A percentile compares a stretch with the other conserved stretches of the same genome.
Evolutionary conservation across 2,113 vertebrate species (phyloP).

Genomic region (Platichthys stellatus): DNA sequence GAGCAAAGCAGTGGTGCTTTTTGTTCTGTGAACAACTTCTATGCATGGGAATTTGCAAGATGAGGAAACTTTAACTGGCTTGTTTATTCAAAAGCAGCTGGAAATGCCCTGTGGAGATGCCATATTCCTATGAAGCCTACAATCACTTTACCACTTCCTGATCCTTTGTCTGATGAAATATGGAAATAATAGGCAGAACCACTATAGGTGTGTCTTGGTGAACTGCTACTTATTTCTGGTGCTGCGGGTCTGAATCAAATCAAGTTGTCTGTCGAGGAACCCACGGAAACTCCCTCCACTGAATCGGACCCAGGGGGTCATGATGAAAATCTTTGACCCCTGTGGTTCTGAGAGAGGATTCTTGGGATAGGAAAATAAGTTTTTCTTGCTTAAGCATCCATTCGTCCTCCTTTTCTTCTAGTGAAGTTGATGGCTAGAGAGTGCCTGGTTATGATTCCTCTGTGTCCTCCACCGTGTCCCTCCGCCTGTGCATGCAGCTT

Average conservation of each 20-base stretch:
- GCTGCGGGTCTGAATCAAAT: background rate
- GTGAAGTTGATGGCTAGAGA: background rate
- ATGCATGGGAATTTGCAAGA: background rate
- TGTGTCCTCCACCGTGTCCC: background rate
- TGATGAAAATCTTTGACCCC: background rate
- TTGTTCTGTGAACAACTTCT: background rate
- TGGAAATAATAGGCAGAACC: constrained; percentile 3
- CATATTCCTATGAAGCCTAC: constrained; percentile 16
- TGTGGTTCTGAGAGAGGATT: background rate
- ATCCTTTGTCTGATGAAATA: constrained; percentile 28
- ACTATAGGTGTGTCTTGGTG: background rate
- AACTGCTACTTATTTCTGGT: background rate
- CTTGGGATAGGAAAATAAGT: background rate
- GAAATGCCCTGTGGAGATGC: background rate
- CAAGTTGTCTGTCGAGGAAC: background rate
- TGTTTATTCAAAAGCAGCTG: constrained; percentile 13
- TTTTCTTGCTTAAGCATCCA: constrained; percentile 6
- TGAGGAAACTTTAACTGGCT: background rate
- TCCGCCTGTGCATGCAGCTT: background rate
- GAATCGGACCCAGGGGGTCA: background rate
- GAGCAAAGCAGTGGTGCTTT: background rate
- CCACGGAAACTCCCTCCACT: background rate
- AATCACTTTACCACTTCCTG: constrained; percentile 45
- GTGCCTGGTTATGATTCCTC: background rate
- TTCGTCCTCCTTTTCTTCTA: background rate